Evolutionary conservation across 2,113 vertebrate species (phyloP), one percentile per base, ranked within the genome.

Genomic region (Ptilonorhynchus violaceus): DNA sequence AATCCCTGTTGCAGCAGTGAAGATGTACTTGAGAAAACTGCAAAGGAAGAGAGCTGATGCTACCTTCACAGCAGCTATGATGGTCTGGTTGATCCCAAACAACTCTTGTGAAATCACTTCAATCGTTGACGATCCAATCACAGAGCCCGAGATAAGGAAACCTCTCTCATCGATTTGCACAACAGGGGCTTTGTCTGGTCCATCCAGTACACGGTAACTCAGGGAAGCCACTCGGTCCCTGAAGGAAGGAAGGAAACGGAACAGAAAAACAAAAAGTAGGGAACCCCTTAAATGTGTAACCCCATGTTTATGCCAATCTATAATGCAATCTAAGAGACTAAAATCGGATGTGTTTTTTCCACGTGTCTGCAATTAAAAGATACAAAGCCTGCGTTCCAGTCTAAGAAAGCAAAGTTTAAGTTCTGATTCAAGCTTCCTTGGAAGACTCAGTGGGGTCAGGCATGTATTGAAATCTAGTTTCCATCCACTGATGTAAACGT

Each of bases 91-190:
- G 91, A 98, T 97, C 62, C 98, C 98, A 50, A 98, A 98, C 33
- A 97, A 89, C 91, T 99, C 99, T 30, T 99, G 99, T 2, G 99
- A 99, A 69, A 98, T 98, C 79, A 99, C 97, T 97, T 99, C 98
- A 13, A 99, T 92, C 2, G 98, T 98, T 33, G 99, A 98, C 2
- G 93, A 97, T 56, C 99, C 99, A 0, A 99, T 98, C 39, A 98
- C 95, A 11, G 99, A 98, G 7, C 99, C 98, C 1, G 99, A 99
- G 7, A 78, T 97, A 46, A 99, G 98, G 50, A 98, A 94, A 70
- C 99, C 99, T 76, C 98, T 98, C 69, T 98, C 98, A 44, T 99
- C 99, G 1, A 99, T 95, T 50, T 98, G 98, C 47, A 99, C 98
- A 1, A 99, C 93, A n/a, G 98, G 97, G 72, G 86, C 69, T 91